Percentiles rank a stretch among this genome's conserved stretches.
These are phyloP conservation scores for Poeciliopsis prolifica DNA, from an alignment of 2,113 vertebrate genomes.

Conservation along the genomic window DNA sequence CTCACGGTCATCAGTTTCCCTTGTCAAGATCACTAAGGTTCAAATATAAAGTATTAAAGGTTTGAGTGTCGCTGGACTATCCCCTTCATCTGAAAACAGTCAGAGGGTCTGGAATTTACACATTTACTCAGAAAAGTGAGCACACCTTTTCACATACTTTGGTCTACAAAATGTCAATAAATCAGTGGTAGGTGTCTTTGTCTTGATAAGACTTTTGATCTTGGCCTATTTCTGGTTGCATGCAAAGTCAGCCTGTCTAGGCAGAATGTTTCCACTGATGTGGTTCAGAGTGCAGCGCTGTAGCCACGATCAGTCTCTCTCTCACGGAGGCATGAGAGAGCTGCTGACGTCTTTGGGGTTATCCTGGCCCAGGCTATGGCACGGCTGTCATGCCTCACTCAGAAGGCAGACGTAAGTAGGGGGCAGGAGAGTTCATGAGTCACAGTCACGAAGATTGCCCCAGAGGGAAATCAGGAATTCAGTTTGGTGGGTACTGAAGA, in stretches of 20 bases:
- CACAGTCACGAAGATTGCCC: conserved; percentile 54
- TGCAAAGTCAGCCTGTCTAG: conserved; percentile 51
- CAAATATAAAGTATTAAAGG: neutral
- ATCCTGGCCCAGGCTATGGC: conserved; percentile 67
- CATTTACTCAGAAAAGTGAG: neutral
- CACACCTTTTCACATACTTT: neutral
- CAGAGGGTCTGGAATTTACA: neutral
- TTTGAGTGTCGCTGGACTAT: no score
- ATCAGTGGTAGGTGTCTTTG: conserved; percentile 23
- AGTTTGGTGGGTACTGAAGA: conserved; percentile 45
- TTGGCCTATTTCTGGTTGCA: conserved; percentile 54
- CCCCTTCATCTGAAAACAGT: no score
- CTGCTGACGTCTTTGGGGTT: conserved; percentile 75
- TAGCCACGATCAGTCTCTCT: conserved; percentile 46
- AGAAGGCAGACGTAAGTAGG: conserved; percentile 62
- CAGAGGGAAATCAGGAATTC: conserved; percentile 69
- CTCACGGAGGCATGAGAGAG: conserved; percentile 58
- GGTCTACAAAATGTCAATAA: conserved; percentile 9
- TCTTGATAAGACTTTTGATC: conserved; percentile 48
- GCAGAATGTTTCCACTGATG: conserved; percentile 71
- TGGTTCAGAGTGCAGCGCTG: conserved; percentile 56
- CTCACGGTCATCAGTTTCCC: neutral
- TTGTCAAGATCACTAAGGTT: neutral
- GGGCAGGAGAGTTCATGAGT: conserved; percentile 49
- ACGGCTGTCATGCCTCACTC: conserved; percentile 70